Conservation (phyloP, 2,797 vertebrate genomes). For the Pampus argenteus region DNA sequence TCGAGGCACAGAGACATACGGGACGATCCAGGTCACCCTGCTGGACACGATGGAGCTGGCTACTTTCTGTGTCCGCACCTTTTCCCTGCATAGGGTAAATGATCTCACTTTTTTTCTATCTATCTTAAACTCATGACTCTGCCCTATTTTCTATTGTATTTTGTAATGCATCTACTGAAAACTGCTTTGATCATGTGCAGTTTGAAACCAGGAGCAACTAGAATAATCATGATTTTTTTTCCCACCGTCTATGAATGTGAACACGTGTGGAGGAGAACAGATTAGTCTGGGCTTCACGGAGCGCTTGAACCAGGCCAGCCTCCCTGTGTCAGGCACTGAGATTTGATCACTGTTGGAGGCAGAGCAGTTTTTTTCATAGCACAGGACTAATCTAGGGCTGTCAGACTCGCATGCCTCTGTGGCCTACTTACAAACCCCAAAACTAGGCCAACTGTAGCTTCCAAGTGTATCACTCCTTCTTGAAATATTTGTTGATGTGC, state of each 20-base stretch:
- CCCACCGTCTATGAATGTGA: slow-evolving; percentile 19
- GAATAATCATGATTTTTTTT: slow-evolving; percentile 30
- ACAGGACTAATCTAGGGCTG: slow-evolving; percentile 64
- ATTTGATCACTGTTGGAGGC: slow-evolving; percentile 75
- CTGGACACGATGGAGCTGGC: slow-evolving; percentile 97
- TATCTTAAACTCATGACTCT: slow-evolving; percentile 21
- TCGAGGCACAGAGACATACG: slow-evolving; percentile 94
- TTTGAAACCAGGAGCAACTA: slow-evolving; percentile 27
- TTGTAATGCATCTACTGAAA: slow-evolving; percentile 19
- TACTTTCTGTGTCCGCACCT: slow-evolving; percentile 94
- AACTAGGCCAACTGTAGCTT: slow-evolving; percentile 77
- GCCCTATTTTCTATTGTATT: slow-evolving; percentile 30
- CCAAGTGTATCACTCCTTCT: slow-evolving; percentile 41
- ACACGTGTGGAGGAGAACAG: slow-evolving; percentile 43
- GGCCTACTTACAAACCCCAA: slow-evolving; percentile 77
- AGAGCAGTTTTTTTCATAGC: slow-evolving; percentile 65
- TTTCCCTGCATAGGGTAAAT: slow-evolving; percentile 95
- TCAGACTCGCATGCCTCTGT: slow-evolving; percentile 64
- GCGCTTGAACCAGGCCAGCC: slow-evolving; percentile 67
- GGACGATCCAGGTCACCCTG: slow-evolving; percentile 93
- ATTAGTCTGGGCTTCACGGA: slow-evolving; percentile 54
- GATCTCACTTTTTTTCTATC: not conserved
- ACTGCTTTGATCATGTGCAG: slow-evolving; percentile 37
- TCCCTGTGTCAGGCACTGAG: slow-evolving; percentile 59
- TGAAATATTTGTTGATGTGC: slow-evolving; percentile 49